A percentile compares a stretch with the other conserved stretches of the same genome.
Conservation (phyloP, 2,888 invertebrate species). For the Drosophila cracens region DNA sequence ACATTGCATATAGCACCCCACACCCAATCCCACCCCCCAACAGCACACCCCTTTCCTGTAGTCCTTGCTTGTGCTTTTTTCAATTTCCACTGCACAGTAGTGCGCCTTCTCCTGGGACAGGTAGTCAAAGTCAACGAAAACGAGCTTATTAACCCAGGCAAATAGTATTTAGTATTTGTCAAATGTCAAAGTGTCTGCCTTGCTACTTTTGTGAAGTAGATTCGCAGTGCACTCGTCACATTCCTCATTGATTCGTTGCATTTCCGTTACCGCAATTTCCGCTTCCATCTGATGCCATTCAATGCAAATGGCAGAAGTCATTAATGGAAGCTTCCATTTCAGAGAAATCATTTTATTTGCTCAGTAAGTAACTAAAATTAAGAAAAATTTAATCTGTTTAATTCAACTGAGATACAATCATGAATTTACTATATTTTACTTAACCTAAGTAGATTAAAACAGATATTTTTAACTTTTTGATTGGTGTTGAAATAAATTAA, state of each 20-base stretch:
- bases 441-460: neutral
- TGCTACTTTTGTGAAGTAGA: constrained; percentile 2
- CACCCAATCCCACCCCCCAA: neutral
- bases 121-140: constrained; percentile 66
- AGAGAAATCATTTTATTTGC: neutral
- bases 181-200: constrained; percentile 64
- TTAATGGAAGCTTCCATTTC: constrained; percentile 29
- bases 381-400: neutral
- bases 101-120: constrained; percentile 40
- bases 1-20: constrained; percentile 16
- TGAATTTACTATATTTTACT: neutral
- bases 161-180: constrained; percentile 80
- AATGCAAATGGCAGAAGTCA: constrained; percentile 21
- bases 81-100: neutral
- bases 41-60: neutral
- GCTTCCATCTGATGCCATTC: constrained; percentile 25
- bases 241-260: constrained; percentile 39
- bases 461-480: neutral
- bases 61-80: constrained; percentile 29
- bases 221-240: constrained; percentile 33
- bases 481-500: neutral
- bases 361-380: neutral
- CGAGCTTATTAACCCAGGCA: constrained; percentile 78
- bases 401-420: neutral
- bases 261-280: constrained; percentile 60